phyloP scores from a whole-genome alignment of 2,888 invertebrate species.

The Torymus texanus region DNA sequence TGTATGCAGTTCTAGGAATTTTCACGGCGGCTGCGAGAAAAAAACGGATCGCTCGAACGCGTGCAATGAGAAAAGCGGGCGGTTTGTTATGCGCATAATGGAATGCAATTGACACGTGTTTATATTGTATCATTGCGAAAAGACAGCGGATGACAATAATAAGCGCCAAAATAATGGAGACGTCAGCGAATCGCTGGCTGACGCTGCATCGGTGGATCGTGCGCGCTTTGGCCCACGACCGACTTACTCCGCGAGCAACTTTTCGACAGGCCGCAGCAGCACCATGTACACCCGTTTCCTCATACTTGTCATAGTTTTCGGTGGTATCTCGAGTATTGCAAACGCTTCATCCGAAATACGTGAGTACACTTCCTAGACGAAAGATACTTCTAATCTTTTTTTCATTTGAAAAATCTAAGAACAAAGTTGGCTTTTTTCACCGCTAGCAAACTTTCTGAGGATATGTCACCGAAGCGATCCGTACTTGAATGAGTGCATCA shows the following conservation, averaged over 20 bases:
- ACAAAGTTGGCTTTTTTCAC: not conserved
- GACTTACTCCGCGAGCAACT: constrained; percentile 22
- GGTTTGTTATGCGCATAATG: constrained; percentile 4
- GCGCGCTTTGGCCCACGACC: constrained; percentile 16
- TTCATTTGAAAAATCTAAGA: not conserved
- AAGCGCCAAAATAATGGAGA: constrained; percentile 2
- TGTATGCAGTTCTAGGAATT: not conserved
- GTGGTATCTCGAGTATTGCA: not conserved
- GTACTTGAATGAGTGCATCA: constrained; percentile 80
- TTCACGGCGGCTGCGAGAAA: not conserved
- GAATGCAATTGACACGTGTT: constrained; percentile 13
- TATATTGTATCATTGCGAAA: constrained; percentile 30
- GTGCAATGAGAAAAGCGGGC: not conserved
- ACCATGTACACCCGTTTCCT: constrained; percentile 38
- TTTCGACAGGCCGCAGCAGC: constrained; percentile 15
- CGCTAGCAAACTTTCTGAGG: constrained; percentile 76
- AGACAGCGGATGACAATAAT: not conserved
- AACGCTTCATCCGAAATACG: constrained; percentile 46
- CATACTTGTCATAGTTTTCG: constrained; percentile 30
- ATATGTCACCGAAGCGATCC: constrained; percentile 82
- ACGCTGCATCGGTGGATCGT: constrained; percentile 31
- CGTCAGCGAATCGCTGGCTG: constrained; percentile 49
- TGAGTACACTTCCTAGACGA: constrained; percentile 30
- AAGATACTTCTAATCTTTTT: not conserved
- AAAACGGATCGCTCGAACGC: not conserved